A percentile compares a stretch with the other conserved stretches of the same genome.
These are phyloP conservation scores for Lathronympha strigana DNA, from an alignment of 2,888 invertebrate genomes.

Conservation along the genomic window DNA sequence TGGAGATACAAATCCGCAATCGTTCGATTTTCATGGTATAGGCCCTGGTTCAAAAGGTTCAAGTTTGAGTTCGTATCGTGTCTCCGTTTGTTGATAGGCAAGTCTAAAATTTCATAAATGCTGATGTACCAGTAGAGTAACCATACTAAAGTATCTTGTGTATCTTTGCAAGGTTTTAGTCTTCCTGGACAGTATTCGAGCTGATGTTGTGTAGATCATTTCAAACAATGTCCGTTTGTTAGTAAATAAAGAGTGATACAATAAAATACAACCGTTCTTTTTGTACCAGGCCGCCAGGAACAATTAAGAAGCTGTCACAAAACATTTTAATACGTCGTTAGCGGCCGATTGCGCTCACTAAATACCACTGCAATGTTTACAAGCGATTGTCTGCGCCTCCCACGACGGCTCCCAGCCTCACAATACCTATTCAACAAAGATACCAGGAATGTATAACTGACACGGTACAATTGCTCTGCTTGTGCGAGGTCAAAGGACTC, in stretches of 20 bases:
- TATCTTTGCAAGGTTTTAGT: too few relatives aligned
- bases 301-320: slow-evolving; percentile 39
- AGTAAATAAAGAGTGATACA: not conserved
- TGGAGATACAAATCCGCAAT: too few relatives aligned
- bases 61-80: too few relatives aligned
- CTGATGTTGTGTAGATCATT: too few relatives aligned
- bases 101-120: not conserved
- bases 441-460: slow-evolving; percentile 40
- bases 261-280: not conserved
- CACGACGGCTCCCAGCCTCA: slow-evolving; percentile 37
- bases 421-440: slow-evolving; percentile 40
- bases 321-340: slow-evolving; percentile 38
- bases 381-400: slow-evolving; percentile 33
- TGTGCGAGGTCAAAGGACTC: slow-evolving; percentile 41
- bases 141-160: too few relatives aligned
- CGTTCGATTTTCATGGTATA: too few relatives aligned
- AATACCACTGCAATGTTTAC: slow-evolving; percentile 38
- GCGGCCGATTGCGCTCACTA: slow-evolving; percentile 37
- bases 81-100: too few relatives aligned
- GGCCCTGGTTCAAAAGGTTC: too few relatives aligned
- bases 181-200: too few relatives aligned
- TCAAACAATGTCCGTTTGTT: not conserved
- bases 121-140: not conserved
- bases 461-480: slow-evolving; percentile 38
- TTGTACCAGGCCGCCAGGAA: slow-evolving; percentile 5